Evolutionary conservation across 2,113 vertebrate species (phyloP), one percentile per base, ranked within the genome.

Genomic region (Potamarius usumacintae): DNA sequence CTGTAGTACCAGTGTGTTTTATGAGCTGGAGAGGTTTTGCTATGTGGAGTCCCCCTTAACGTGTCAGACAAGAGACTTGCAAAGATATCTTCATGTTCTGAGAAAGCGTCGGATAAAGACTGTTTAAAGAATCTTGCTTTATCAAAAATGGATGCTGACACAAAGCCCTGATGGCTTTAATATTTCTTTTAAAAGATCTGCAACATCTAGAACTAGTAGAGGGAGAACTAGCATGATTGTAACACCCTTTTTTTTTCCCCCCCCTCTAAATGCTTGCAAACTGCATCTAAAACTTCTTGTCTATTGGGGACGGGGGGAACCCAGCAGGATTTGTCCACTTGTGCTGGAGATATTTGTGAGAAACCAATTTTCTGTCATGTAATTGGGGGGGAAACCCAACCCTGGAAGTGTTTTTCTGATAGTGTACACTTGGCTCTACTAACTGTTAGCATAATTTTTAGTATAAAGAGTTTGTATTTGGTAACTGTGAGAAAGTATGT

Each of bases 111-210:
- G 42, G 25, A 42, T 42, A 6, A 76, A 86, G 67, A 77, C 58
- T 87, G 77, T 87, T 81, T 85, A 78, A 86, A 88, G 74, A 42
- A 48, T 58, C 30, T 20, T 62, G 7, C 25, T 85, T 62, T 53
- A 27, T 53, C 22, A 81, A 84, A 71, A 22, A 52, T 76, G 20
- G 17, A 25, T 22, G 72, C 50, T 7, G 25, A 53, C 5, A 53
- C 50, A 78, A 50, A 76, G 8, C 9, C 42, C 72, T 76, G 0
- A 50, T 76, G 30, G 7, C 30, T 69, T 69, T 69, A 42, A 42
- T 0, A 30, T 18, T 18, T 20, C 22, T 20, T 30, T 69, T 69
- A 15, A 15, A 30, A 69, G 42, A 42, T 42, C 42, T 42, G 42
- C 42, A 69, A 67, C 10, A 67, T 67, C 11, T 27, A 4, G 3